Evolutionary conservation across 2,888 invertebrate species (phyloP).

Genomic region (Gisinianus flammeolus): DNA sequence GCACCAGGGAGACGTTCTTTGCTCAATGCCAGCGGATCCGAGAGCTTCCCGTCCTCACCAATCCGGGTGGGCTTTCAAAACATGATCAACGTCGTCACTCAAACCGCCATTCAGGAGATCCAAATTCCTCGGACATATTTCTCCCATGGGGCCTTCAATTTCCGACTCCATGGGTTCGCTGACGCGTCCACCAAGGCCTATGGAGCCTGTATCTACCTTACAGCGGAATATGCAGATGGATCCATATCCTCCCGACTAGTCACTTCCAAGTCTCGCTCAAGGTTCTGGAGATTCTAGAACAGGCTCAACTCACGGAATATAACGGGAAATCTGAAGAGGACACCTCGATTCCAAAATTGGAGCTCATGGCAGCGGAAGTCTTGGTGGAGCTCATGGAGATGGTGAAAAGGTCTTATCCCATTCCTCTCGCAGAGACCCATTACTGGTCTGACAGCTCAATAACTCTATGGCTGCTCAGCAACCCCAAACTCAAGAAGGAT

Average conservation of each 20-base stretch:
- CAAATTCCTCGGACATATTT: background rate
- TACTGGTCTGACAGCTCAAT: slow-evolving; percentile 59
- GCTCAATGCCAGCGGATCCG: too few species aligned
- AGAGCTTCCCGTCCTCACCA: slow-evolving; percentile 41
- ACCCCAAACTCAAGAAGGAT: slow-evolving; percentile 49
- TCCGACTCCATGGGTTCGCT: slow-evolving; percentile 3
- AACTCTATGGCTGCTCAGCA: slow-evolving; percentile 58
- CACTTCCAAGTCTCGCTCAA: slow-evolving; percentile 8
- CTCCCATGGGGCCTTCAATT: background rate
- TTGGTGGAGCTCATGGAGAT: background rate
- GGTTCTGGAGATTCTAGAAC: too few species aligned
- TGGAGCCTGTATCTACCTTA: background rate
- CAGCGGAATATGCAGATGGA: background rate
- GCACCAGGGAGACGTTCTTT: too few species aligned
- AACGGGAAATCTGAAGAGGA: too few species aligned
- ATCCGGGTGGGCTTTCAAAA: slow-evolving; percentile 46
- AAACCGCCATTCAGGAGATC: background rate
- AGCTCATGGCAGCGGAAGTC: background rate
- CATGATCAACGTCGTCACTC: background rate
- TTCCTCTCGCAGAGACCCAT: slow-evolving; percentile 9
- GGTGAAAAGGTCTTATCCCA: background rate
- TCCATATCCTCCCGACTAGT: background rate
- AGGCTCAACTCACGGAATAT: too few species aligned
- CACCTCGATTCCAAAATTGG: background rate
- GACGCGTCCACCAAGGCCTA: slow-evolving; percentile 4